Evolutionary conservation across 2,113 vertebrate species (phyloP), one percentile per base, ranked within the genome.

Genomic region (Vulpes ferrilata): DNA sequence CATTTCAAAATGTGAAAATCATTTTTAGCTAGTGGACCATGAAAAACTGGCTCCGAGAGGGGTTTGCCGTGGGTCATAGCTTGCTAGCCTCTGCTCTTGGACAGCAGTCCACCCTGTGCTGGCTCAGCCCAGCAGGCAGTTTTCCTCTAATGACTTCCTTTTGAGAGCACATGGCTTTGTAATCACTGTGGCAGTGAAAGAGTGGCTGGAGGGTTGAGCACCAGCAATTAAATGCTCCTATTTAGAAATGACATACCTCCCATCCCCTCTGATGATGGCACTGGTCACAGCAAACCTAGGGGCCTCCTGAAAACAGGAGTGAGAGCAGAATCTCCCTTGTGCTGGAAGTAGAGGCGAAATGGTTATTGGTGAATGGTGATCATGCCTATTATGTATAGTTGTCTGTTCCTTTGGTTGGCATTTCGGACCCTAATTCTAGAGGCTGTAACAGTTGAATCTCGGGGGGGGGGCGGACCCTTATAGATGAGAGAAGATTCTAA

Each of bases 171-270:
- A 0, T 48, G 25, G 13, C 20, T 89, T 11, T 10, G 6, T 17
- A 35, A 2, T 20, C 62, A 16, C 2, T 0, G 0, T 19, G 67
- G 25, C 48, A 13, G 20, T 9, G 43, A 59, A 62, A 0, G 1
- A 62, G 15, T 2, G 13, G 27, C 53, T 71, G 23, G 17, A 60
- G 59, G 48, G 23, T 32, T 13, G 35, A 43, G 23, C 10, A 19
- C 17, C 19, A 62, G 25, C 11, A 53, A 4, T 57, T 53, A 79
- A 71, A 74, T 38, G 11, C 27, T 74, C 59, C 32, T 4, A 25
- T 43, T 48, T 35, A 62, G 25, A 53, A 71, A n/a, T 25, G 55
- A 32, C 23, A 60, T 59, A 17, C 2, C 7, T 62, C 38, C 25
- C 15, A 55, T 80, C 22, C 4, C 27, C 17, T 43, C 19, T 43